Base-by-base conservation (phyloP, 2,888 invertebrate genomes). In the Agriopis aurantiaria region DNA sequence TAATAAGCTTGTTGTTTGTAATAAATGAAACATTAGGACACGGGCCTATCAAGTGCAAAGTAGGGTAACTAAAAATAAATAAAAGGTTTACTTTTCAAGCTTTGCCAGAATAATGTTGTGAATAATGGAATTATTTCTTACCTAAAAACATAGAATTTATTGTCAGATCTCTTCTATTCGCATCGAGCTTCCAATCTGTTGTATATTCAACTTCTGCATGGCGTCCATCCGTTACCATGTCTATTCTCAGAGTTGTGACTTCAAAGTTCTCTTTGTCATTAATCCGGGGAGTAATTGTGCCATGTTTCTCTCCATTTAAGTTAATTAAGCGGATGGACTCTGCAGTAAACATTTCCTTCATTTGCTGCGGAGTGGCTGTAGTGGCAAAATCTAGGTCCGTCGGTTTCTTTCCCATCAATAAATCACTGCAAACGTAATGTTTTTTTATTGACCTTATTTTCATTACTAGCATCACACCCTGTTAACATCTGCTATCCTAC, bases 311-410 rank as follows among this genome's bases (percentile, higher is more conserved):
- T 8, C 99, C 98, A 87, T 97, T 98, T 73, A 95, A 95, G 90
- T 99, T 99, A 33, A 99, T 97, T 97, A 99, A 97, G 74, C 99
- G 95, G 41, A 99, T 95, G 63, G 96, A 95, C 92, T 99, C 98
- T 59, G 95, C 91, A 8, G 93, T 96, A 84, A 99, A 99, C 97
- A 99, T 98, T 49, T 96, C 95, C 86, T 98, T 99, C 99, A 99
- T 99, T 93, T 99, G 95, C 14, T 96, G 95, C 0, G 99, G 99
- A 0, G 99, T 99, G 9, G 99, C 99, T 14, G 97, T 97, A 8
- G 99, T 99, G 0, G 99, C 99, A 94, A 99, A 99, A 92, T 99
- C 99, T 61, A 99, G 92, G 91, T 99, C 99, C 84, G 97, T 97
- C 0, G 99, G 99, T 76, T 93, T 91, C 62, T 95, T 95, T 6